A percentile compares a stretch with the other conserved stretches of the same genome.
Conservation (phyloP, 2,888 invertebrate species). For the Rhogogaster chlorosoma region DNA sequence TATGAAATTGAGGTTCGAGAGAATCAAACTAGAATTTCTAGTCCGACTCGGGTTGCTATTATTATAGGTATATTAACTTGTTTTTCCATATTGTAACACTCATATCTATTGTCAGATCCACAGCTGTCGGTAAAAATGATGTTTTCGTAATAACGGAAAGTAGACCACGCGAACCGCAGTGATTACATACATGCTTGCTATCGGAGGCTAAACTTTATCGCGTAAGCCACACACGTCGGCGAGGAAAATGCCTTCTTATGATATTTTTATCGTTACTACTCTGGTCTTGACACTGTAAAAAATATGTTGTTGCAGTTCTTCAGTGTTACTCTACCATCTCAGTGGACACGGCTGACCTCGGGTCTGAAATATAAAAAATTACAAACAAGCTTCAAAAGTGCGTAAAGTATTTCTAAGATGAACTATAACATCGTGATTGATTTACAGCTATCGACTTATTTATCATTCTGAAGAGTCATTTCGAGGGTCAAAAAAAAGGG, state of each 20-base stretch:
- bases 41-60: not conserved
- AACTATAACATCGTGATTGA: not conserved
- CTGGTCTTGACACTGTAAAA: not conserved
- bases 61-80: not conserved
- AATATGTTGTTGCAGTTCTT: not conserved
- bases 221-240: not conserved
- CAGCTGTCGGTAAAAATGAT: not conserved
- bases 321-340: not conserved
- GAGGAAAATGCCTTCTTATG: not conserved
- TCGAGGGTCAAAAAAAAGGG: not conserved
- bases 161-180: not conserved
- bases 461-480: not conserved
- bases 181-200: conserved; percentile 19
- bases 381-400: not conserved
- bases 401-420: not conserved
- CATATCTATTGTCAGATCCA: not conserved
- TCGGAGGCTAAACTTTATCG: not conserved
- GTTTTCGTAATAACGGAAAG: not conserved
- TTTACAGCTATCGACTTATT: not conserved
- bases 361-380: not conserved
- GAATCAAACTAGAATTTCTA: no score
- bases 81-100: not conserved
- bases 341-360: not conserved
- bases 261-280: not conserved
- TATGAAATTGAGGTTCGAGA: no score